These are phyloP conservation scores for Hoplodrina blanda DNA, from an alignment of 2,888 invertebrate species.

Conservation along the genomic window DNA sequence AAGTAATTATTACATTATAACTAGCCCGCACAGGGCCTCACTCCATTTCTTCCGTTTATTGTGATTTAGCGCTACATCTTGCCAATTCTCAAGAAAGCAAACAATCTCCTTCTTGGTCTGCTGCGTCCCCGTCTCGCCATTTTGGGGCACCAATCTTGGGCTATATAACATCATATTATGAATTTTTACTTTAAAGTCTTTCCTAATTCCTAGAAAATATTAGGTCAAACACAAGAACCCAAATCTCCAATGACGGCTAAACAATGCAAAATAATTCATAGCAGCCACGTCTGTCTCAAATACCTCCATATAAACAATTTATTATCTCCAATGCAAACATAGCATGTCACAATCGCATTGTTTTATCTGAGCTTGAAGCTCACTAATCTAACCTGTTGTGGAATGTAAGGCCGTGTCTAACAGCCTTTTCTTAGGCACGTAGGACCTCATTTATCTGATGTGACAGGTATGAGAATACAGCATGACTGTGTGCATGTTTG, in stretches of 20 bases:
- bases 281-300: constrained; percentile 49
- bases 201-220: neutral
- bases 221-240: neutral
- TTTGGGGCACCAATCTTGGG: no score
- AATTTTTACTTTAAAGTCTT: no score
- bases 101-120: no score
- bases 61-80: no score
- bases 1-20: no score
- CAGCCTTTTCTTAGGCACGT: constrained; percentile 76
- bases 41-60: no score
- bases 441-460: constrained; percentile 80
- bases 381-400: constrained; percentile 77
- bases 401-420: constrained; percentile 81
- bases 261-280: constrained; percentile 43
- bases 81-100: no score
- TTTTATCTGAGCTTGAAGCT: constrained; percentile 70
- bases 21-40: no score
- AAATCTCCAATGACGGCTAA: constrained; percentile 8
- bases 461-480: constrained; percentile 79
- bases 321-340: constrained; percentile 66
- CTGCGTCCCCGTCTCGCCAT: no score
- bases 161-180: no score
- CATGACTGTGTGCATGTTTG: constrained; percentile 63
- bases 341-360: constrained; percentile 74
- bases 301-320: constrained; percentile 57